Evolutionary conservation across 2,113 vertebrate genomes (phyloP).

Genomic region (Chloropsis cyanopogon): DNA sequence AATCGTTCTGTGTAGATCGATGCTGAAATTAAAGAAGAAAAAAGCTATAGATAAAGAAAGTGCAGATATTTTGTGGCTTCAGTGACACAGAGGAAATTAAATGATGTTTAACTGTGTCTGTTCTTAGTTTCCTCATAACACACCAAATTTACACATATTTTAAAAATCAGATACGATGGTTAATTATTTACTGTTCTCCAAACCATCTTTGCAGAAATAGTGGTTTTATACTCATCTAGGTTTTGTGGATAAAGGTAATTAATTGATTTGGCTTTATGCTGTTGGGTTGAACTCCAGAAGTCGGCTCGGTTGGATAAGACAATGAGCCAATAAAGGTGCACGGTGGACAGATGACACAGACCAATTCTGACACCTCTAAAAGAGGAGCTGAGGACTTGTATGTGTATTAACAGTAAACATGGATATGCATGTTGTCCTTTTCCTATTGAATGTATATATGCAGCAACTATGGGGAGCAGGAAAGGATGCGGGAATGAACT

Average conservation of each 20-base stretch:
- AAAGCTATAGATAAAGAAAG: not conserved
- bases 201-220: not conserved
- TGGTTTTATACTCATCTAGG: not conserved
- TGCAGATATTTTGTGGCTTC: not conserved
- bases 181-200: not conserved
- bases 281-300: not conserved
- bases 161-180: not conserved
- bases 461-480: not conserved
- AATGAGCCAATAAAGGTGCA: not conserved
- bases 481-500: not conserved
- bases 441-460: not conserved
- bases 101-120: not conserved
- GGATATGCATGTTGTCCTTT: not conserved
- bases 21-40: constrained; percentile 63
- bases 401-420: not conserved
- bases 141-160: not conserved
- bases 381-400: not conserved
- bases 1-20: constrained; percentile 91
- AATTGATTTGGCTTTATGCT: not conserved
- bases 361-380: not conserved
- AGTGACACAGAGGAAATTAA: not conserved
- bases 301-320: not conserved
- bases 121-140: not conserved
- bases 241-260: not conserved
- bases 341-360: not conserved